Base-by-base conservation (phyloP, 53 echinoderm and acorn worm genomes). In the Zoroaster sp. region DNA sequence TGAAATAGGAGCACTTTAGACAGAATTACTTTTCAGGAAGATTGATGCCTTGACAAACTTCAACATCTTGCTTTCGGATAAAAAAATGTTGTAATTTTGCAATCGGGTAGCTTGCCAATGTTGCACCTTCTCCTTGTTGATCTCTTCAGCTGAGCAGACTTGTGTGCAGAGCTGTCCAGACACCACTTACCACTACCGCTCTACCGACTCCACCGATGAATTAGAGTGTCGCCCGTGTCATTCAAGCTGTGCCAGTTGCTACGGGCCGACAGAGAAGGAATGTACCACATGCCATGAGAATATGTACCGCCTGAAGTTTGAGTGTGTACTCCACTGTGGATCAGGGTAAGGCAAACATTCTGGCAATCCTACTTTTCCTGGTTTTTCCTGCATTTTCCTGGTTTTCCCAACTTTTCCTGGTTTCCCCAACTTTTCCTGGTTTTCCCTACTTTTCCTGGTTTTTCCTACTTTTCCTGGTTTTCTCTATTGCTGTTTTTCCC, bases 201-300 rank as follows among this genome's bases (percentile, higher is more conserved):
- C 72, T 4, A 73, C 87, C 1, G 88, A 83, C 14, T 39, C 81
- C 1, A 28, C 25, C 13, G 53, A 25, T 14, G 93, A 91, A 20
- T 92, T 91, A 66, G 96, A 96, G 67, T 99, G 99, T 37, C 89
- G 89, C 15, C 69, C 77, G 11, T 99, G 99, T 25, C 93, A 93
- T 31, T 45, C 68, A 17, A 93, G 55, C 80, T 99, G 99, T 41
- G 6, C 17, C 17, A 91, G 79, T 13, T 99, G 99, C 45, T 91
- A 59, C 54, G 88, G 89, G 0, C 83, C 73, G 7, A 74, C 49
- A 21, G 41, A 59, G 4, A 33, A 30, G 36, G 83, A 89, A 3
- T 98, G 98, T 40, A 90, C 87, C n/a, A 86, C 66, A 7, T 98
- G 98, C 34, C 74, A 55, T 12, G 43, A 76, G 10, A 75, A 66